phyloP scores from a whole-genome alignment of 1,140 invertebrate genomes.

The Potamilus streckersoni region DNA sequence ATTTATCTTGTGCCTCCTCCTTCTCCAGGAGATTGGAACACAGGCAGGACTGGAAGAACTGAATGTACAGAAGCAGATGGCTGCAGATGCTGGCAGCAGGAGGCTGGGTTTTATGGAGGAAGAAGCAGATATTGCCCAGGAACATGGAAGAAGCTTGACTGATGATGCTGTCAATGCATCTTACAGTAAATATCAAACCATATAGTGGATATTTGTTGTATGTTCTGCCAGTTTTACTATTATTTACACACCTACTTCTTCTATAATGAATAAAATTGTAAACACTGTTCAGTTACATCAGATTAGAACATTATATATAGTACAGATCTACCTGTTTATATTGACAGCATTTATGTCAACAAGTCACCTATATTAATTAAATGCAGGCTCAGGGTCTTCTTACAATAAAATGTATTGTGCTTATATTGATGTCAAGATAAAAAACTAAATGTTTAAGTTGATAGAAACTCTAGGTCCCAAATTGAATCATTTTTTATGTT shows the following conservation, averaged over 20 bases:
- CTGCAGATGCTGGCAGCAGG: conserved; percentile 27
- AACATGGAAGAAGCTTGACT: conserved; percentile 42
- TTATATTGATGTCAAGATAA: too few relatives aligned
- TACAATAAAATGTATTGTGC: too few relatives aligned
- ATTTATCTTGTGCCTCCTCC: neutral
- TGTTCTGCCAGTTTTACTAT: neutral
- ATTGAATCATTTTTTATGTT: too few relatives aligned
- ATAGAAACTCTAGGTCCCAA: too few relatives aligned
- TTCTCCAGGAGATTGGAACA: conserved; percentile 32
- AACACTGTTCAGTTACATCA: neutral
- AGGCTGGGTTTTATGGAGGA: conserved; percentile 41
- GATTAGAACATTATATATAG: neutral
- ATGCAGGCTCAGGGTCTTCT: too few relatives aligned
- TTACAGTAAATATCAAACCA: conserved; percentile 26
- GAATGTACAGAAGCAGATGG: conserved; percentile 25
- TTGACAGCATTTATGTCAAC: too few relatives aligned
- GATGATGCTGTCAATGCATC: conserved; percentile 36
- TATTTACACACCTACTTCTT: neutral
- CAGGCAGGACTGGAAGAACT: conserved; percentile 31
- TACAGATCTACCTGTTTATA: too few relatives aligned
- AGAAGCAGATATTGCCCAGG: conserved; percentile 34
- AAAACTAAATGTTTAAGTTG: too few relatives aligned
- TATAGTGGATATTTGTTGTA: too few relatives aligned
- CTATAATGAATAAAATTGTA: neutral
- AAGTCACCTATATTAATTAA: too few relatives aligned